These are phyloP conservation scores for Sakesphorus luctuosus DNA, from an alignment of 2,113 vertebrate species.

Conservation along the genomic window DNA sequence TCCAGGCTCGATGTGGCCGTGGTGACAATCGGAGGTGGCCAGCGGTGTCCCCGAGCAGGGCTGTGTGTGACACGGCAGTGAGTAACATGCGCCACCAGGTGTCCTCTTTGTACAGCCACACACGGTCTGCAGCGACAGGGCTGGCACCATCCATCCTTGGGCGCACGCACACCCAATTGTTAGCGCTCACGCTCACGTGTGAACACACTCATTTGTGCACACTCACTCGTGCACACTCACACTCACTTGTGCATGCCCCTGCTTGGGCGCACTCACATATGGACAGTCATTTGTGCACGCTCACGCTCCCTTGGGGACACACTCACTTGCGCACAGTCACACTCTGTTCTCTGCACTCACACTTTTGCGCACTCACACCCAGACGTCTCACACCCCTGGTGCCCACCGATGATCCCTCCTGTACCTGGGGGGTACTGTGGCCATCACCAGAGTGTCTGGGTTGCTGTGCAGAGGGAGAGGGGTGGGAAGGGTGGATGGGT, in stretches of 20 bases:
- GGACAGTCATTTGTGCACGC: too few relatives aligned
- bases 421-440: background rate
- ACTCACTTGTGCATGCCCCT: too few relatives aligned
- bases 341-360: background rate
- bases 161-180: background rate
- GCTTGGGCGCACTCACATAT: too few relatives aligned
- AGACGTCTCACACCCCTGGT: background rate
- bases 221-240: too few relatives aligned
- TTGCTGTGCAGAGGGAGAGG: background rate
- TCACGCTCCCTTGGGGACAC: too few relatives aligned
- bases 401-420: fast-evolving
- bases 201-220: background rate
- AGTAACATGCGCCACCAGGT: background rate
- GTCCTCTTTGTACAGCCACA: background rate
- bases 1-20: background rate
- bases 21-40: background rate
- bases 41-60: background rate
- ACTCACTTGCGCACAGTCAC: background rate
- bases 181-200: background rate
- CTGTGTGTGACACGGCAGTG: background rate
- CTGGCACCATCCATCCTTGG: fast-evolving
- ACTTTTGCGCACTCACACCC: background rate
- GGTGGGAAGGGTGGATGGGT: background rate
- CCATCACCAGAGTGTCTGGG: background rate
- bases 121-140: background rate